Conservation (phyloP, 2,888 invertebrate species). For the Malacosoma neustria region DNA sequence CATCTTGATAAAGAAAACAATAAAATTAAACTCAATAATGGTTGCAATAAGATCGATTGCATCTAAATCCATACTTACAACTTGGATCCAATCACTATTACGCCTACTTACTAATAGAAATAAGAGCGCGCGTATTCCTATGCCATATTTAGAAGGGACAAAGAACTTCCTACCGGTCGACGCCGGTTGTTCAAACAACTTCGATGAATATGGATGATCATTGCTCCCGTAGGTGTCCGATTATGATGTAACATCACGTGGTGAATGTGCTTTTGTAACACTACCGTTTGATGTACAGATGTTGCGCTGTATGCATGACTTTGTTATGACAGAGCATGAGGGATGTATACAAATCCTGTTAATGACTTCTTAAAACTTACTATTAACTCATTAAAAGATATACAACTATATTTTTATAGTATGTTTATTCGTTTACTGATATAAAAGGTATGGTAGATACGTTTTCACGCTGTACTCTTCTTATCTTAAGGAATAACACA, state of each 20-base stretch:
- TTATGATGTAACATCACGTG: slow-evolving; percentile 40
- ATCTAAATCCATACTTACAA: no score
- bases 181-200: slow-evolving; percentile 32
- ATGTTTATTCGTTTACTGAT: no score
- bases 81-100: neutral
- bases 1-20: no score
- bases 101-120: neutral
- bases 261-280: slow-evolving; percentile 9
- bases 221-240: slow-evolving; percentile 43
- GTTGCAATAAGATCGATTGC: no score
- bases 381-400: no score
- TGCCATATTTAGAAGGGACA: neutral
- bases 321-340: neutral
- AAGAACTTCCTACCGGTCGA: slow-evolving; percentile 30
- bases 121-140: neutral
- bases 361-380: neutral
- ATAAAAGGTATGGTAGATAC: no score
- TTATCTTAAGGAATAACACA: no score
- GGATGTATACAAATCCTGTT: neutral
- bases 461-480: no score
- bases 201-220: slow-evolving; percentile 56
- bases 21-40: no score
- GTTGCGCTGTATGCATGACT: neutral
- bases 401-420: no score
- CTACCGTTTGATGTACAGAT: neutral